These are phyloP conservation scores for Apoda limacodes DNA, from an alignment of 2,888 invertebrate genomes.

Conservation along the genomic window DNA sequence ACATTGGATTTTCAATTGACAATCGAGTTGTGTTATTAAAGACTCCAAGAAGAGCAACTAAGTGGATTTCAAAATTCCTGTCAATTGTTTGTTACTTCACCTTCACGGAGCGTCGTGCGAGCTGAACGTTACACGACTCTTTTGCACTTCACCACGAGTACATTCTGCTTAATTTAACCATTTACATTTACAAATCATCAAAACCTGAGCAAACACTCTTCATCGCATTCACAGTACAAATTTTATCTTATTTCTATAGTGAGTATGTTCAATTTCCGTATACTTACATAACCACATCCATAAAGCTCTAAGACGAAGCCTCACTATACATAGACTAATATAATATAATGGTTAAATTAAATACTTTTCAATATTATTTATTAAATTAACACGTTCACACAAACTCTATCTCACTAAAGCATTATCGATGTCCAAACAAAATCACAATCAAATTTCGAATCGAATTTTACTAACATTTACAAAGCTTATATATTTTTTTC, in stretches of 20 bases:
- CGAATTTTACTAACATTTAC: constrained; percentile 27
- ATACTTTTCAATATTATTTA: constrained; percentile 53
- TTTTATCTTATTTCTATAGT: constrained; percentile 44
- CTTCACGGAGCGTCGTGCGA: no score
- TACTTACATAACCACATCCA: constrained; percentile 59
- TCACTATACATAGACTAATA: constrained; percentile 58
- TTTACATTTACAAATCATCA: no score
- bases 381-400: constrained; percentile 62
- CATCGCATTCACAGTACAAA: constrained; percentile 40
- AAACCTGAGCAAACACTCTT: no score
- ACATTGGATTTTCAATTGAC: no score
- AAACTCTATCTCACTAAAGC: constrained; percentile 51
- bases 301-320: constrained; percentile 67
- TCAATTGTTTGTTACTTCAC: no score
- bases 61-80: no score
- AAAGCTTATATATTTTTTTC: constrained; percentile 19
- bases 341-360: constrained; percentile 39
- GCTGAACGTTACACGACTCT: no score
- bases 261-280: constrained; percentile 64
- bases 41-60: no score
- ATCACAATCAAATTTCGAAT: constrained; percentile 33
- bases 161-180: no score
- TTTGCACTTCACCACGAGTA: no score
- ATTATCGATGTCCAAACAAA: constrained; percentile 49
- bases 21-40: no score